phyloP scores from a whole-genome alignment of 2,113 vertebrate genomes.

The Xenus cinereus region DNA sequence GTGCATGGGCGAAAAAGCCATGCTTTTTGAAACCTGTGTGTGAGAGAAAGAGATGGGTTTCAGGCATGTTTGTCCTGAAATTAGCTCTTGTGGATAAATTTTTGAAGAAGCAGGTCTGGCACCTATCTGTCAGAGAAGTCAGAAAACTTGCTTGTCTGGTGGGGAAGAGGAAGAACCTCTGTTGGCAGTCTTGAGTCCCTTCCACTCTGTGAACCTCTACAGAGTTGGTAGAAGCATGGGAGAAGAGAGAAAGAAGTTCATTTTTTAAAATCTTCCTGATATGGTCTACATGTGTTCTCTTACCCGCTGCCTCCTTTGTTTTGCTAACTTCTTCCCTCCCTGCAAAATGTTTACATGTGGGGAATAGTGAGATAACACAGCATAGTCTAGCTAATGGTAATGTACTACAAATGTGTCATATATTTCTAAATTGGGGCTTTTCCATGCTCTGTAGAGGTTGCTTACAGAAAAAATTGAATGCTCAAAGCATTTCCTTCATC shows the following conservation, averaged over 20 bases:
- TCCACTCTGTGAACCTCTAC: not conserved
- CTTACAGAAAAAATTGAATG: not conserved
- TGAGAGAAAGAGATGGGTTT: not conserved
- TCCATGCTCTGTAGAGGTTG: not conserved
- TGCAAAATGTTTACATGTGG: not conserved
- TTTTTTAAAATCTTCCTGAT: not conserved
- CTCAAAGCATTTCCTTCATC: not conserved
- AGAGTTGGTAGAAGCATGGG: not conserved
- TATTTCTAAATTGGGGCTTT: not conserved
- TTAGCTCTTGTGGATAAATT: not conserved
- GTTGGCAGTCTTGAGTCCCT: not conserved
- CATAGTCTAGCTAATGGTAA: not conserved
- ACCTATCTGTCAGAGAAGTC: not conserved
- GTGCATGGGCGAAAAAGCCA: not conserved
- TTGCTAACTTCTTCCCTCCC: not conserved
- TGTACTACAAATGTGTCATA: not conserved
- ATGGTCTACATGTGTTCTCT: accelerated
- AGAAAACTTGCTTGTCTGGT: not conserved
- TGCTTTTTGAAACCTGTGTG: not conserved
- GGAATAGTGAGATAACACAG: not conserved
- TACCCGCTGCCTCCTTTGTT: not conserved
- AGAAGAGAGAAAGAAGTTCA: not conserved
- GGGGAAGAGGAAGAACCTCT: not conserved
- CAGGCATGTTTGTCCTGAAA: not conserved
- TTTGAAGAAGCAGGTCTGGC: not conserved